A percentile compares a stretch with the other conserved stretches of the same genome.
Conservation (phyloP, 1,140 invertebrate species). For the Oncopodura yosiiana region DNA sequence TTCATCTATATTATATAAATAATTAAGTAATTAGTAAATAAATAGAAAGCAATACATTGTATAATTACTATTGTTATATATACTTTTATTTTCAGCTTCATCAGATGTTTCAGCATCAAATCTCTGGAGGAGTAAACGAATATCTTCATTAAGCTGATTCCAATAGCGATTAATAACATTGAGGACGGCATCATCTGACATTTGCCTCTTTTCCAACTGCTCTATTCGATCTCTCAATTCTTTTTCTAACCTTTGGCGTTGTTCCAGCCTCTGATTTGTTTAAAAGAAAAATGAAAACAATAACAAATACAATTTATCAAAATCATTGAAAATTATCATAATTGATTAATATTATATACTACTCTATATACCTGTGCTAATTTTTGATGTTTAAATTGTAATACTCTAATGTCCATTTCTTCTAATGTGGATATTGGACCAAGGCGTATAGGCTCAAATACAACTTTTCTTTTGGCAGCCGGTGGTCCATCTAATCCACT, state of each 20-base stretch:
- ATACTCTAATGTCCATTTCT: conserved; percentile 93
- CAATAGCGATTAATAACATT: conserved; percentile 97
- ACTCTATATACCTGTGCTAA: conserved; percentile 62
- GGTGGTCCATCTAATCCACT: conserved; percentile 39
- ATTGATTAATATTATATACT: background rate
- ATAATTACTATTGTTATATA: conserved; percentile 29
- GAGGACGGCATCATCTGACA: conserved; percentile 92
- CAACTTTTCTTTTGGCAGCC: conserved; percentile 62
- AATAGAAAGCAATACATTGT: background rate
- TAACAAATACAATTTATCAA: conserved; percentile 12
- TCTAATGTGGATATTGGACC: conserved; percentile 87
- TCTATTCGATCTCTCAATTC: conserved; percentile 87
- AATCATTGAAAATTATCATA: background rate
- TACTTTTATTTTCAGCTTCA: conserved; percentile 89
- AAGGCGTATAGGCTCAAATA: conserved; percentile 85
- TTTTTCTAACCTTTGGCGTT: conserved; percentile 75
- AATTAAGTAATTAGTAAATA: background rate
- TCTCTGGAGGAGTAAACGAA: conserved; percentile 80
- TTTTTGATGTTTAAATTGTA: conserved; percentile 96
- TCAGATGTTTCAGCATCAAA: conserved; percentile 96
- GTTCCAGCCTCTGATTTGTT: conserved; percentile 78
- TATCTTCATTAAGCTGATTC: conserved; percentile 96
- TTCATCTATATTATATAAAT: conserved; percentile 58
- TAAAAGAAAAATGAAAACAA: conserved; percentile 33
- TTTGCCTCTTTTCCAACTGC: conserved; percentile 91